Percentiles rank a stretch among this genome's conserved stretches.
These are phyloP conservation scores for Thera obeliscata DNA, from an alignment of 2,888 invertebrate species.

Conservation along the genomic window DNA sequence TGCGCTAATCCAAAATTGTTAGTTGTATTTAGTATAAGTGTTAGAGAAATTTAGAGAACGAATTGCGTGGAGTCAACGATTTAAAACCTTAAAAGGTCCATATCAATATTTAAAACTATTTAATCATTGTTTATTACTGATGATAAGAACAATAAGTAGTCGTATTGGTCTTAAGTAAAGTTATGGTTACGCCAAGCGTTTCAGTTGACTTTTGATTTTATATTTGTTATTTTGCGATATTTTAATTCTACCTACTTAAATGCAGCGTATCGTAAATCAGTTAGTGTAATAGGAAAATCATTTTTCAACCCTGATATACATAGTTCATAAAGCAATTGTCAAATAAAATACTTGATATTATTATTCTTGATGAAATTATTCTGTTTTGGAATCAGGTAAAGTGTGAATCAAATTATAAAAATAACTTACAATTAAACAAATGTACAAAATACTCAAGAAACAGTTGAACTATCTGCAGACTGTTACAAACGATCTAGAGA, in stretches of 20 bases:
- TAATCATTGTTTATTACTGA: conserved; percentile 79
- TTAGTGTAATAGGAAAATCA: conserved; percentile 12
- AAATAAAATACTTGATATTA: too few relatives aligned
- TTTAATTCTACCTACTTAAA: conserved; percentile 24
- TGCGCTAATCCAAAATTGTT: conserved; percentile 66
- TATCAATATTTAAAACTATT: conserved; percentile 83
- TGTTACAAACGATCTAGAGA: too few relatives aligned
- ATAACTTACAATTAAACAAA: too few relatives aligned
- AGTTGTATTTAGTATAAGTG: conserved; percentile 70
- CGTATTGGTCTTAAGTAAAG: conserved; percentile 62
- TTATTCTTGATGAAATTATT: too few relatives aligned
- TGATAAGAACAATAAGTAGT: conserved; percentile 82
- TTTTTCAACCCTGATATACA: conserved; percentile 3
- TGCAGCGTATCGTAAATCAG: conserved; percentile 13
- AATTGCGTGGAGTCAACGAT: conserved; percentile 71
- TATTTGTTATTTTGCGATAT: conserved; percentile 22
- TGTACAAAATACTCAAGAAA: too few relatives aligned
- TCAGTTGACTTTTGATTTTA: conserved; percentile 50
- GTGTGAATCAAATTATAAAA: too few relatives aligned
- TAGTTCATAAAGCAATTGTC: too few relatives aligned
- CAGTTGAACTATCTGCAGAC: too few relatives aligned
- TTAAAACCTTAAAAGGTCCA: conserved; percentile 81
- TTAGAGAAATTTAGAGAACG: conserved; percentile 66
- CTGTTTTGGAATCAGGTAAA: too few relatives aligned
- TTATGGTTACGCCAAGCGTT: conserved; percentile 72